phyloP scores from a whole-genome alignment of 2,888 invertebrate genomes.

The Gerosis bhagava region DNA sequence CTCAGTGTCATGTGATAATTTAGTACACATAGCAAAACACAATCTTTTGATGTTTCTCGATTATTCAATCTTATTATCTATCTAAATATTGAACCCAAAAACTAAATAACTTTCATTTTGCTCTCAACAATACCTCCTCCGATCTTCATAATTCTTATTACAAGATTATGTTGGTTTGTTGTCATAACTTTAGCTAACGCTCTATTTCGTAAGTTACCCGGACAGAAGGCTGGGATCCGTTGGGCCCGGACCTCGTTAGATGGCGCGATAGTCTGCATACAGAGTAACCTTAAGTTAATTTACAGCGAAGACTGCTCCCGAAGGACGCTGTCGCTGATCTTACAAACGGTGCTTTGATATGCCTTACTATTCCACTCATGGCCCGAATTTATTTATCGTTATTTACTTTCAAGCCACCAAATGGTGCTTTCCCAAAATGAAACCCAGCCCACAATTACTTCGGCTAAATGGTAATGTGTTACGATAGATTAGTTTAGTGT shows the following conservation, averaged over 20 bases:
- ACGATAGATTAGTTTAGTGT: background rate
- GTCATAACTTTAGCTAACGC: conserved; percentile 12
- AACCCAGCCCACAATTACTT: background rate
- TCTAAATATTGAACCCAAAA: too few species aligned
- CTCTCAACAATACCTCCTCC: too few species aligned
- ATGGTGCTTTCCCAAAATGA: background rate
- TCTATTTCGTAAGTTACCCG: conserved; percentile 50
- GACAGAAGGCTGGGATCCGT: conserved; percentile 40
- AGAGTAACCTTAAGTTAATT: conserved; percentile 75
- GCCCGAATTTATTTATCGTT: conserved; percentile 49
- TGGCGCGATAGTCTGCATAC: conserved; percentile 71
- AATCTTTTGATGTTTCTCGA: conserved; percentile 11
- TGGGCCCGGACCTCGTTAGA: conserved; percentile 69
- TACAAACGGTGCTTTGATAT: conserved; percentile 60
- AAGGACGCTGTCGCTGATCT: conserved; percentile 55
- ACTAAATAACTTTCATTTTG: too few species aligned
- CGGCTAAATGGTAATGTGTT: background rate
- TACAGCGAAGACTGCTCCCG: conserved; percentile 59
- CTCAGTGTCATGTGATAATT: background rate
- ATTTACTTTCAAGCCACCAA: conserved; percentile 1
- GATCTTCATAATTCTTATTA: too few species aligned
- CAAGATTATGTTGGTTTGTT: too few species aligned
- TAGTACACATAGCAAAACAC: too few species aligned
- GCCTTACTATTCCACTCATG: conserved; percentile 49
- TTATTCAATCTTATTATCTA: too few species aligned